These are phyloP conservation scores for Halocaridina rubra DNA, from an alignment of 2,888 invertebrate species.

Conservation along the genomic window DNA sequence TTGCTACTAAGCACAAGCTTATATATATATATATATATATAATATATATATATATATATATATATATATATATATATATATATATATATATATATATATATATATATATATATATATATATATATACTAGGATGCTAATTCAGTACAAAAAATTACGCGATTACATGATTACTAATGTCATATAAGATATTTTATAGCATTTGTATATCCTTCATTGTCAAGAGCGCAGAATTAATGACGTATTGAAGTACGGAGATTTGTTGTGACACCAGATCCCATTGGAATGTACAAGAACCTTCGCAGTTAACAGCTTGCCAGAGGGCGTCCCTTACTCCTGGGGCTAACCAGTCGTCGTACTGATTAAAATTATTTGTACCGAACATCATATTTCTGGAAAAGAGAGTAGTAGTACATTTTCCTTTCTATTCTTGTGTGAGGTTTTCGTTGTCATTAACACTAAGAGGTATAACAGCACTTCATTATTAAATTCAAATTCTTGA, in stretches of 20 bases:
- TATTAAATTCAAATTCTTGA: too few relatives aligned
- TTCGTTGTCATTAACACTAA: too few relatives aligned
- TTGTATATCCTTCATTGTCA: conserved; percentile 29
- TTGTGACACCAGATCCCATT: conserved; percentile 5
- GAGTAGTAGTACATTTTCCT: too few relatives aligned
- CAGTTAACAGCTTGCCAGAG: conserved; percentile 30
- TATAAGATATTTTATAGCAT: neutral
- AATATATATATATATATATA: neutral
- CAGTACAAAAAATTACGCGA: too few relatives aligned
- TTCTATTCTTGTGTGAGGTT: too few relatives aligned
- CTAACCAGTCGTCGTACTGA: conserved; percentile 25
- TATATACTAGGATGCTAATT: too few relatives aligned
- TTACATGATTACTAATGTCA: too few relatives aligned
- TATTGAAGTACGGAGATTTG: conserved; percentile 26
- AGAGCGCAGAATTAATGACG: conserved; percentile 15
- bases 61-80: neutral
- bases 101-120: neutral
- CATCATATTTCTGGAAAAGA: conserved; percentile 27
- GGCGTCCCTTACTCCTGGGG: conserved; percentile 29
- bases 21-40: neutral
- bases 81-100: neutral
- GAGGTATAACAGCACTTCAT: too few relatives aligned
- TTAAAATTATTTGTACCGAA: conserved; percentile 38
- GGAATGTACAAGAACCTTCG: neutral
- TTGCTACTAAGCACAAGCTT: too few relatives aligned